phyloP scores from a whole-genome alignment of 1,140 invertebrate species.

The Calliopsis andreniformis region DNA sequence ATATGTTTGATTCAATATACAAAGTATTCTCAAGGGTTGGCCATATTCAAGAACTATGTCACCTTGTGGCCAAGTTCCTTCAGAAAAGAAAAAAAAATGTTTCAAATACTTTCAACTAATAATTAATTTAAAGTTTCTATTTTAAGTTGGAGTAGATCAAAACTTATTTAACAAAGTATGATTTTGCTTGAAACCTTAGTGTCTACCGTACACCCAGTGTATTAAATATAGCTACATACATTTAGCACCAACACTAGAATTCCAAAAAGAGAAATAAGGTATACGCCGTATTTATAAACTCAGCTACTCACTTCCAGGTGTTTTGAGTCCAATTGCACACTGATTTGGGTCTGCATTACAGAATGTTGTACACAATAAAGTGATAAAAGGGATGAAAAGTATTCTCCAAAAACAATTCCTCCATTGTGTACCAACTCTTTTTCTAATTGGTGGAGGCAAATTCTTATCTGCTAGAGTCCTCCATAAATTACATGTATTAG shows the following conservation, averaged over 20 bases:
- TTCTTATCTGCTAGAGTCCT: slow-evolving; percentile 18
- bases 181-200: slow-evolving; percentile 2
- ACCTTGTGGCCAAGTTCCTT: slow-evolving; percentile 81
- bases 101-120: background rate
- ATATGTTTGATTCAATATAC: slow-evolving; percentile 78
- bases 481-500: slow-evolving; percentile 21
- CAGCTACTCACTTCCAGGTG: slow-evolving; percentile 72
- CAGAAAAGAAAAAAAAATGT: slow-evolving; percentile 10
- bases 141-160: background rate
- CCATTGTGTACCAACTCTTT: slow-evolving; percentile 33
- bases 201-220: slow-evolving; percentile 26
- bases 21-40: slow-evolving; percentile 79
- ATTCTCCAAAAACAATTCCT: slow-evolving; percentile 54
- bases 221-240: slow-evolving; percentile 71
- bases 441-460: slow-evolving; percentile 13
- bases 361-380: slow-evolving; percentile 43
- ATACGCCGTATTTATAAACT: slow-evolving; percentile 73
- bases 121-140: background rate
- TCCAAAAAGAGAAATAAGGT: slow-evolving; percentile 73
- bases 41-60: slow-evolving; percentile 81
- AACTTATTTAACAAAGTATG: background rate
- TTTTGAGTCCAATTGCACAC: slow-evolving; percentile 70
- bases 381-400: slow-evolving; percentile 57
- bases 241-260: slow-evolving; percentile 74
- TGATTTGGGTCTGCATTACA: slow-evolving; percentile 53